Conservation (phyloP, 2,888 invertebrate genomes). For the Nudaria mundana region DNA sequence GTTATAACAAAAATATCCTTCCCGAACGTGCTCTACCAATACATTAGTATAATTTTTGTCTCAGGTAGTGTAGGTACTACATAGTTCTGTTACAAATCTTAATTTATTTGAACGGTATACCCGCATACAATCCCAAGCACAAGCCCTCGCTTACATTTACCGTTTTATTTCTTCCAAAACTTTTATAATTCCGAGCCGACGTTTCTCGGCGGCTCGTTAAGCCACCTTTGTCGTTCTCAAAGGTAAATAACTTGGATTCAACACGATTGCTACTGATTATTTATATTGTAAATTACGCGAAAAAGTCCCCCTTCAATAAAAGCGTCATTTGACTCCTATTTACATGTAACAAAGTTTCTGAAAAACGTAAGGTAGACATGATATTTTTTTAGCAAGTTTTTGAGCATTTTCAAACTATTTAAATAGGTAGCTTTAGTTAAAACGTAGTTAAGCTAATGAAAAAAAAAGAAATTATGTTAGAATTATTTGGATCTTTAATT, state of each 20-base stretch:
- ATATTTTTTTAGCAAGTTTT: too few relatives aligned
- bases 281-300: slow-evolving; percentile 57
- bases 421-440: too few relatives aligned
- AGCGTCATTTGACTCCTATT: slow-evolving; percentile 29
- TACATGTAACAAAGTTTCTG: slow-evolving; percentile 14
- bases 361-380: background rate
- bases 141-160: slow-evolving; percentile 36
- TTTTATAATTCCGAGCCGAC: slow-evolving; percentile 46
- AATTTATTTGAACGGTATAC: slow-evolving; percentile 42
- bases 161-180: slow-evolving; percentile 45
- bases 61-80: too few relatives aligned
- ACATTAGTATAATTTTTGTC: too few relatives aligned
- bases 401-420: too few relatives aligned
- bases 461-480: too few relatives aligned
- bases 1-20: too few relatives aligned
- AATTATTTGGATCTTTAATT: too few relatives aligned
- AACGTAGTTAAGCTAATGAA: too few relatives aligned
- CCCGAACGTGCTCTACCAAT: too few relatives aligned
- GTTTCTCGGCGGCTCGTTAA: slow-evolving; percentile 53
- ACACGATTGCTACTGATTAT: slow-evolving; percentile 55
- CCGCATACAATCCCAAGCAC: slow-evolving; percentile 26
- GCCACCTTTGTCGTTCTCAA: slow-evolving; percentile 56
- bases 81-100: slow-evolving; percentile 38
- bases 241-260: slow-evolving; percentile 56
- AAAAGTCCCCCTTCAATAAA: slow-evolving; percentile 31